Base-by-base conservation (phyloP, 2,797 vertebrate genomes). In the Schizopygopsis pylzovi region DNA sequence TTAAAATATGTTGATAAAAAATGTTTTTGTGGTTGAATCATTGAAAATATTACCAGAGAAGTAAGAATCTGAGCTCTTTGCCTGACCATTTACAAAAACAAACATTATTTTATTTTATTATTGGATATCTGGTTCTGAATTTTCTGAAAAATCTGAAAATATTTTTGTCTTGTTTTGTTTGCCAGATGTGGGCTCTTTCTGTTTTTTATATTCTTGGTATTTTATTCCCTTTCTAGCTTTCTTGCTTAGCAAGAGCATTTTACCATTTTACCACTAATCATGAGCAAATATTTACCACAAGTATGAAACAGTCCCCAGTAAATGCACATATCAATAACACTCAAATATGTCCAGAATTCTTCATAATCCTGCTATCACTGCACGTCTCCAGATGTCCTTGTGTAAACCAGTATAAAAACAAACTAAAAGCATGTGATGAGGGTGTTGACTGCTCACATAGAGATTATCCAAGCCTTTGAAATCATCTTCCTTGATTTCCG, bases 401-500 rank as follows among this genome's bases (percentile, higher is more conserved):
- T 70, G 33, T 71, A 13, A 82, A 67, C 72, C 39, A 85, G 65
- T 25, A 47, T 18, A 61, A 45, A 4, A 85, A 22, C 63, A 79
- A 49, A 79, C 10, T 41, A 25, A n/a, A 75, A 47, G 28, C 22
- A 63, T 73, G 43, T 20, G 18, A 20, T 41, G 3, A 49, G n/a
- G 3, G 52, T 20, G 25, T 37, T 28, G 81, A 41, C 20, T 83
- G 87, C 97, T 98, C 95, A 99, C 98, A 45, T 98, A 97, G 92
- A 99, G 96, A 52, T 94, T 96, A 84, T 92, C 86, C 81, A 98
- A 95, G 91, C 97, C 97, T 94, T 95, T 98, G 81, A 99, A 97
- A 91, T 99, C 98, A 0, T 98, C 95, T 92, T 99, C 97, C 92
- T 97, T 98, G 92, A 99, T 97, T 90, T 99, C 97, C 22, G 93